Base-by-base conservation (phyloP, 2,797 vertebrate genomes). In the Xiphorhynchus erythropygius region DNA sequence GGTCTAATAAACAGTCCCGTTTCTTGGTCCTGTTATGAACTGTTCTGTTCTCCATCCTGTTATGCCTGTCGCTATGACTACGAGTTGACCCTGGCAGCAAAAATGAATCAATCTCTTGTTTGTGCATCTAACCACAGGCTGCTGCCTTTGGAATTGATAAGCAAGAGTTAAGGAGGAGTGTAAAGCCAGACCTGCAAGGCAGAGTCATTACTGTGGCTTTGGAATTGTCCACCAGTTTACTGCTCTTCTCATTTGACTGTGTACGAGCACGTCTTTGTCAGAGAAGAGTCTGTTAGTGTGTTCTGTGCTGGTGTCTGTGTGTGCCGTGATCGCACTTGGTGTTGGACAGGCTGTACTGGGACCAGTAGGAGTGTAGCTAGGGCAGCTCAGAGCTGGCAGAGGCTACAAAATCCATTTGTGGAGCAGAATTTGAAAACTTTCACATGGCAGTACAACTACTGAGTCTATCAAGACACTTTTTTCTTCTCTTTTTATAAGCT, bases 1-100 rank as follows among this genome's bases (percentile, higher is more conserved):
- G 55, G 50, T 84, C 85, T 91, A 87, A 68, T 77, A 82, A 91
- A 81, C 59, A 91, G 32, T 67, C 73, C 64, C 32, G 11, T 75
- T 91, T 81, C 78, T 95, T 91, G 71, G 79, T 94, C 42, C 80
- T 63, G 18, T 78, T 86, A 62, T 88, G 91, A 93, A 82, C 93
- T 5, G 5, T 91, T 94, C 87, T 81, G 76, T 92, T 94, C 94
- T 91, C 91, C 85, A 93, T 95, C 93, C 91, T 96, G 85, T 96
- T 96, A n/a, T 82, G 91, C 91, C 63, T 82, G 88, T 96, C 90
- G 86, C 96, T 89, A 94, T 93, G 89, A 62, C 93, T 95, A 42
- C 96, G 57, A 27, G 74, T 87, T 96, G 94, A 96, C 94, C 93
- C 81, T 89, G 86, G 68, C 84, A 87, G 84, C 77, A 93, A 50